phyloP scores from a whole-genome alignment of 1,140 invertebrate species.

The Fopius arisanus region DNA sequence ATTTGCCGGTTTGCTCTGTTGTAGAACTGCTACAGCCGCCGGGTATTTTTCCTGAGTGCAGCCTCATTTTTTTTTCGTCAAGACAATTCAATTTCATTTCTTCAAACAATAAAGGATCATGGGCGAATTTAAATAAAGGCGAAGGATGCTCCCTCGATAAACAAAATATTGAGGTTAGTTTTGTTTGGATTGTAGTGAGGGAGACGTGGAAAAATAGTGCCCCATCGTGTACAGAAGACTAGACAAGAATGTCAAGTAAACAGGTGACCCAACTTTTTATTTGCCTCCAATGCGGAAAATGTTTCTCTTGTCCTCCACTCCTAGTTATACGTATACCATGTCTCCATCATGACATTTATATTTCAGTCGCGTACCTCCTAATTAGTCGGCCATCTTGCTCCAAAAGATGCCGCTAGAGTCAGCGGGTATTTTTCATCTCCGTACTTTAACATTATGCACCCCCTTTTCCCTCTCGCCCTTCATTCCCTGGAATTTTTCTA shows the following conservation, averaged over 20 bases:
- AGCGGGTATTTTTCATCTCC: conserved; percentile 1
- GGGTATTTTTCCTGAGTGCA: not conserved
- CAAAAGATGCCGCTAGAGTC: conserved; percentile 31
- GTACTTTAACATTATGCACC: not conserved
- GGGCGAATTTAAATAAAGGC: too few relatives aligned
- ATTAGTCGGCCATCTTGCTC: conserved; percentile 45
- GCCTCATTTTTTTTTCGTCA: not conserved
- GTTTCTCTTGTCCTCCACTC: not conserved
- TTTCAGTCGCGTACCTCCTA: conserved; percentile 47
- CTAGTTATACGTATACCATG: not conserved
- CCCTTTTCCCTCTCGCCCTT: too few relatives aligned
- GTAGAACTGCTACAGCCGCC: not conserved
- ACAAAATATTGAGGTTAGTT: not conserved
- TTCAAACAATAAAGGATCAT: not conserved
- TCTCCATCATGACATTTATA: conserved; percentile 41
- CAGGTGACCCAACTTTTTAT: not conserved
- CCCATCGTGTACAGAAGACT: not conserved
- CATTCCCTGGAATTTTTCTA: not conserved
- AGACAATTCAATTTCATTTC: not conserved
- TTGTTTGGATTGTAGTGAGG: not conserved
- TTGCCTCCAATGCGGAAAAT: not conserved
- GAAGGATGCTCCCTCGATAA: not conserved
- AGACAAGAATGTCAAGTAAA: conserved; percentile 7
- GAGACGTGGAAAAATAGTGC: not conserved
- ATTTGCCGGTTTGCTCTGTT: not conserved